Evolutionary conservation across 1,140 invertebrate species (phyloP).

Genomic region (Saxidomus purpurata): DNA sequence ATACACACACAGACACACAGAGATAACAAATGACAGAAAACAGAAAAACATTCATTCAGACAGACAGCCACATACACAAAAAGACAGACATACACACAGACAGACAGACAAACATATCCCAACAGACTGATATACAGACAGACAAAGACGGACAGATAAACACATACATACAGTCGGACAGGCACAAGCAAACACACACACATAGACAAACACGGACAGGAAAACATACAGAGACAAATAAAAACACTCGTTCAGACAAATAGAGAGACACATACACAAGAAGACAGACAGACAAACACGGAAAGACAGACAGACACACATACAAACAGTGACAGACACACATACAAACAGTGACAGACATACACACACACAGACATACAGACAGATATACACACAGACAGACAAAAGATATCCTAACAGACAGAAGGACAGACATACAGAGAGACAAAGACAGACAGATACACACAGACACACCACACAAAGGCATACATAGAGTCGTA

Average conservation of each 20-base stretch:
- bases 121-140: conserved; percentile 11
- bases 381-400: no score
- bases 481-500: no score
- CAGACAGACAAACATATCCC: no score
- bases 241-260: conserved; percentile 3
- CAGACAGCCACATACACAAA: no score
- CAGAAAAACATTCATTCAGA: no score
- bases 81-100: no score
- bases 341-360: no score
- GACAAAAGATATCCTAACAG: no score
- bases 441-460: conserved; percentile 2
- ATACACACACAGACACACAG: not conserved
- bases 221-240: conserved; percentile 16
- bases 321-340: no score
- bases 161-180: conserved; percentile 1
- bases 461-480: not conserved
- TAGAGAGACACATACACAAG: not conserved
- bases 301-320: conserved; percentile 24
- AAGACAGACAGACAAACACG: not conserved
- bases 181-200: conserved; percentile 21
- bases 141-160: conserved; percentile 1
- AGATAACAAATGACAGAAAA: no score
- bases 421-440: not conserved
- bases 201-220: conserved; percentile 8
- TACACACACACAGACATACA: no score